Evolutionary conservation across 2,797 vertebrate species (phyloP).

Genomic region (Huso huso): DNA sequence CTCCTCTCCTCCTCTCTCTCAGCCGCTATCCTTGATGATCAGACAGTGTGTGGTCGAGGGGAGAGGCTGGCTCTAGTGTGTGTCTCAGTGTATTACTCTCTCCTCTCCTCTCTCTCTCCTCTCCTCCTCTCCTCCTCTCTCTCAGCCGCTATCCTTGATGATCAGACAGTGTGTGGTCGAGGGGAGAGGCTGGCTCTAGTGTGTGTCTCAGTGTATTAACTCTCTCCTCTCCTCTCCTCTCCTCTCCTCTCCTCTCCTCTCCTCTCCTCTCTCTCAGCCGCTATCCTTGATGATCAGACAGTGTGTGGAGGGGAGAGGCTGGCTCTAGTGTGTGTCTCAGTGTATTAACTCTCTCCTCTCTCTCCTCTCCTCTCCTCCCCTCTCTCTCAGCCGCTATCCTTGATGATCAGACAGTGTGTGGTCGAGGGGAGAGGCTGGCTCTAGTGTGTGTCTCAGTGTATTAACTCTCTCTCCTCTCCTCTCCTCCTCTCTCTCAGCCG

Average conservation of each 20-base stretch:
- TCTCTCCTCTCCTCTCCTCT: neutral
- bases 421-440: too few species aligned
- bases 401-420: too few species aligned
- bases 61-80: conserved; percentile 75
- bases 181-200: too few species aligned
- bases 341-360: neutral
- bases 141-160: too few species aligned
- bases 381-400: too few species aligned
- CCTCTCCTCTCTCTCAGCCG: neutral
- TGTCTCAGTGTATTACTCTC: neutral
- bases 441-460: neutral
- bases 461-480: neutral
- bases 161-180: too few species aligned
- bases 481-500: neutral
- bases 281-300: too few species aligned
- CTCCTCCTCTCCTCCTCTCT: neutral
- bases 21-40: conserved; percentile 85
- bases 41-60: conserved; percentile 73
- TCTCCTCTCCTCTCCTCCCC: neutral
- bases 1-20: conserved; percentile 5
- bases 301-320: too few species aligned
- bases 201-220: neutral
- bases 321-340: neutral
- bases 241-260: neutral
- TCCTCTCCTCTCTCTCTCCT: neutral